Evolutionary conservation across 1,140 invertebrate genomes (phyloP).

Genomic region (Euura lappo): DNA sequence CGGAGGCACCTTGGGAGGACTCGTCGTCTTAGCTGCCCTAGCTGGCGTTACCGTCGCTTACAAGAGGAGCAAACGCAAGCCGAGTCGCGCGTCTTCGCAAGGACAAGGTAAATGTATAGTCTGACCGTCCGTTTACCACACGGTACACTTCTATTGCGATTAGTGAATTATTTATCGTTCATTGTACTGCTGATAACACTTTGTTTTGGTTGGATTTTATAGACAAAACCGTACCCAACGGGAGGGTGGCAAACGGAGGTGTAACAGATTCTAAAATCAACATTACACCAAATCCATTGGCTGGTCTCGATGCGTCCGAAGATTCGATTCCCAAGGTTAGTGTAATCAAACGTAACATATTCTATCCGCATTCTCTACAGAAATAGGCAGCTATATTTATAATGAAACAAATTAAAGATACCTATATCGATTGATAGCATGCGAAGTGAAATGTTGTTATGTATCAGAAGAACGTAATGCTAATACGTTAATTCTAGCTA

Average conservation of each 20-base stretch:
- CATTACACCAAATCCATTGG: constrained; percentile 74
- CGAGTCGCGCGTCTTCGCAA: constrained; percentile 52
- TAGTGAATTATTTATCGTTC: constrained; percentile 7
- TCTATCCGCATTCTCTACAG: background rate
- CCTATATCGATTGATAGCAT: no score
- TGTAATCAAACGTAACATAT: constrained; percentile 30
- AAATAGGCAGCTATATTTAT: background rate
- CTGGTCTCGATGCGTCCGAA: constrained; percentile 66
- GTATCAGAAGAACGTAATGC: no score
- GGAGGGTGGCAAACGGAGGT: constrained; percentile 61
- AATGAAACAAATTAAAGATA: background rate
- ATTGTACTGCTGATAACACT: background rate
- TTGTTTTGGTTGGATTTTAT: constrained; percentile 33
- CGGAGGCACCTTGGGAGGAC: constrained; percentile 61
- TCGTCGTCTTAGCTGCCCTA: constrained; percentile 55
- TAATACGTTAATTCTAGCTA: no score
- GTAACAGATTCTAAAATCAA: constrained; percentile 67
- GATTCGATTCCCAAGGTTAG: constrained; percentile 63
- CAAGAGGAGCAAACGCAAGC: constrained; percentile 57
- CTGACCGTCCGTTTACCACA: background rate
- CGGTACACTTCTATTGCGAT: constrained; percentile 9
- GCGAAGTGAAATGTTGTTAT: no score
- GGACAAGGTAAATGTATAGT: constrained; percentile 51
- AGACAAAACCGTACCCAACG: constrained; percentile 65
- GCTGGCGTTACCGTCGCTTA: constrained; percentile 60